Percentiles rank a stretch among this genome's conserved stretches.
These are phyloP conservation scores for Astreopora myriophthalma DNA, from an alignment of 64 coral and sea anemone genomes.

Conservation along the genomic window DNA sequence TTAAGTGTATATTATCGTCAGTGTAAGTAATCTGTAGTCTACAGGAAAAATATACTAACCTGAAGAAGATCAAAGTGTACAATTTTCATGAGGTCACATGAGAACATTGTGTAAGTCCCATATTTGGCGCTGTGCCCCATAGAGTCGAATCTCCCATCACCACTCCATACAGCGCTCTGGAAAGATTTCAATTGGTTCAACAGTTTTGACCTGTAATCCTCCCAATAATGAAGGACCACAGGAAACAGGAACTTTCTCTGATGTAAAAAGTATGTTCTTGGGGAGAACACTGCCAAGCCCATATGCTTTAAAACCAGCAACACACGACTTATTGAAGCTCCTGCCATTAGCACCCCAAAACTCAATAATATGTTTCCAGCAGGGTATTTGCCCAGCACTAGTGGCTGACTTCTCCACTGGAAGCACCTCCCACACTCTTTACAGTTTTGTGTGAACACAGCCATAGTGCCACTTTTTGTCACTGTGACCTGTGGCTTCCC, in stretches of 20 bases:
- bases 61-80: background rate
- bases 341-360: slow-evolving; percentile 50
- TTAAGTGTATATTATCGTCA: no score
- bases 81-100: slow-evolving; percentile 3
- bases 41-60: no score
- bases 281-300: background rate
- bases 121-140: background rate
- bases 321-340: slow-evolving; percentile 32
- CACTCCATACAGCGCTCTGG: slow-evolving; percentile 21
- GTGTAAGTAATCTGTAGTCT: no score
- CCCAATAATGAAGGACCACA: slow-evolving; percentile 22
- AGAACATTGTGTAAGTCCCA: background rate
- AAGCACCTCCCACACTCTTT: background rate
- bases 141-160: slow-evolving; percentile 53
- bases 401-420: slow-evolving; percentile 23
- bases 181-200: background rate
- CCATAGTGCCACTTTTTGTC: slow-evolving; percentile 44
- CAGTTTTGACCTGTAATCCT: background rate
- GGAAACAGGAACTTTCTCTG: slow-evolving; percentile 46
- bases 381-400: slow-evolving; percentile 18
- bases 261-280: slow-evolving; percentile 13
- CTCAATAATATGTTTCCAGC: slow-evolving; percentile 29
- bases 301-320: slow-evolving; percentile 34
- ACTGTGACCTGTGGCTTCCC: background rate
- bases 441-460: slow-evolving; percentile 13